phyloP scores from a whole-genome alignment of 2,113 vertebrate genomes.

The Melozone crissalis region DNA sequence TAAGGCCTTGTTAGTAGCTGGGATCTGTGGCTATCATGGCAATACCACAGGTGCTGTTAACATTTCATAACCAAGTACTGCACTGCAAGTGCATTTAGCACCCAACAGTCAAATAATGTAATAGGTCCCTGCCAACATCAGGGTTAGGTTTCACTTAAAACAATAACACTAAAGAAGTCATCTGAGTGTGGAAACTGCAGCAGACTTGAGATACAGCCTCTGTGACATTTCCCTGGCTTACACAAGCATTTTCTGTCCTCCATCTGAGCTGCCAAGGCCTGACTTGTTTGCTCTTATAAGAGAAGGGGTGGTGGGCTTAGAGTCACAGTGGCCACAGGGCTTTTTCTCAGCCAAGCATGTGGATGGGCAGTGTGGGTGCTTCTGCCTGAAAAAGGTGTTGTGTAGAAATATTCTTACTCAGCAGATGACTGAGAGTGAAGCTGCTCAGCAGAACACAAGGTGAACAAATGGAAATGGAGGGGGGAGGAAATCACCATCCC shows the following conservation, averaged over 20 bases:
- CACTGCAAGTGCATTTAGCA: background rate
- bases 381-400: background rate
- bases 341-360: rapidly evolving
- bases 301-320: background rate
- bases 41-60: background rate
- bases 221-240: background rate
- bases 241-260: background rate
- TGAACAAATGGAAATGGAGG: background rate
- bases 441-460: background rate
- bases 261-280: background rate
- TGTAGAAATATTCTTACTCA: background rate
- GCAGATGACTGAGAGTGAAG: background rate
- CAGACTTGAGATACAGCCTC: background rate
- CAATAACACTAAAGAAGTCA: background rate
- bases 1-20: background rate
- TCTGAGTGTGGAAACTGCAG: background rate
- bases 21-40: background rate
- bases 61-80: background rate
- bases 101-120: background rate
- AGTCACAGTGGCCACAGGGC: background rate
- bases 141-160: slow-evolving; percentile 15
- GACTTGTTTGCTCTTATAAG: background rate
- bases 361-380: background rate
- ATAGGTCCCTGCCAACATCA: background rate
- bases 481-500: background rate